Evolutionary conservation across 2,888 invertebrate genomes (phyloP).

Genomic region (Athrips mouffetella): DNA sequence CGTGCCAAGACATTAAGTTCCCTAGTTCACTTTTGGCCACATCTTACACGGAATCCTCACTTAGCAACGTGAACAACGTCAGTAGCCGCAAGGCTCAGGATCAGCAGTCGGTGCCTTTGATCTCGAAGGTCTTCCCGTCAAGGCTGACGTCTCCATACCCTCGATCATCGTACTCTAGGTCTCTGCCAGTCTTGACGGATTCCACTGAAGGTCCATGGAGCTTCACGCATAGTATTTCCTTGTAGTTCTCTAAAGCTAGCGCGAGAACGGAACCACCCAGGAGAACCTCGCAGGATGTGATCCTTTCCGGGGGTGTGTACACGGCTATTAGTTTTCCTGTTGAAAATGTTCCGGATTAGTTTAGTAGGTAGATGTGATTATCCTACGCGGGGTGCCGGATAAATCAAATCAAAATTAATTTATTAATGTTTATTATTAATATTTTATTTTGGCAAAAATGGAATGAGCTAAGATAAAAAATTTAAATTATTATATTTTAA

Average conservation of each 20-base stretch:
- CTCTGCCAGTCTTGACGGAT: slow-evolving; percentile 51
- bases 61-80: slow-evolving; percentile 21
- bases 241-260: slow-evolving; percentile 82
- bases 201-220: slow-evolving; percentile 66
- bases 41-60: too few species aligned
- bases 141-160: slow-evolving; percentile 52
- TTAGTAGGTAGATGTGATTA: too few species aligned
- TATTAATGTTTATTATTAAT: too few species aligned
- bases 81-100: slow-evolving; percentile 27
- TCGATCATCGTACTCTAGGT: slow-evolving; percentile 77
- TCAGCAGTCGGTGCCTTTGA: slow-evolving; percentile 69
- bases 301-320: slow-evolving; percentile 85
- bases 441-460: neutral
- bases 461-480: too few species aligned
- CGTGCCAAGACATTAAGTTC: too few species aligned
- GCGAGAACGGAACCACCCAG: slow-evolving; percentile 85
- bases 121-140: slow-evolving; percentile 72
- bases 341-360: too few species aligned
- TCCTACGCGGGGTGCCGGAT: too few species aligned
- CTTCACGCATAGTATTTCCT: slow-evolving; percentile 81
- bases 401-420: too few species aligned
- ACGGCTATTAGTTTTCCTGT: slow-evolving; percentile 88
- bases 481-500: too few species aligned
- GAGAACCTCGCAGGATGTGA: slow-evolving; percentile 87
- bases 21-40: too few species aligned